Evolutionary conservation across 2,797 vertebrate genomes (phyloP).

Genomic region (Xyrichtys novacula): DNA sequence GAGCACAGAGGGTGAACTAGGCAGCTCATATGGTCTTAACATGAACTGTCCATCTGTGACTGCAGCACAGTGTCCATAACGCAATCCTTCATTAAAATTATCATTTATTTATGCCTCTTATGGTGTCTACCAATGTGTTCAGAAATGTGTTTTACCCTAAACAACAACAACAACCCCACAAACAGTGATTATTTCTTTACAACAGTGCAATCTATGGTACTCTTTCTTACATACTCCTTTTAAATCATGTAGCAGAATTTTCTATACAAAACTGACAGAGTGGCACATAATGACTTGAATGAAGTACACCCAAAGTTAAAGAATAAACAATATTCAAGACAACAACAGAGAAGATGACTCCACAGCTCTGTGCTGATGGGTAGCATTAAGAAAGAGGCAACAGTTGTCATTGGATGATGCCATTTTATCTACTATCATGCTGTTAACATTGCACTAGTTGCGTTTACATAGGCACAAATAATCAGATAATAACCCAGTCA

Average conservation of each 20-base stretch:
- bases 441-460: no score
- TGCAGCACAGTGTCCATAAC: constrained; percentile 11
- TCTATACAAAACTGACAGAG: no score
- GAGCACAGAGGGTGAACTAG: constrained; percentile 4
- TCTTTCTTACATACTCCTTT: background rate
- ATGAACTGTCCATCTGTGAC: constrained; percentile 50
- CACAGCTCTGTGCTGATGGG: no score
- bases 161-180: background rate
- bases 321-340: no score
- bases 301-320: no score
- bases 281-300: no score
- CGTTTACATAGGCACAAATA: constrained; percentile 58
- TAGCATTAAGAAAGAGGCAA: no score
- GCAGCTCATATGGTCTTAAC: constrained; percentile 35
- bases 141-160: constrained; percentile 3
- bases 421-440: no score
- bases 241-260: background rate
- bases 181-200: background rate
- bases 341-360: no score
- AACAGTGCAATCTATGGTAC: background rate
- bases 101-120: constrained; percentile 36
- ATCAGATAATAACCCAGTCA: constrained; percentile 44
- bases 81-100: constrained; percentile 7
- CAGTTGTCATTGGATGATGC: no score
- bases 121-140: background rate